Conservation (phyloP, 1,140 invertebrate genomes). For the Megathymus violae region DNA sequence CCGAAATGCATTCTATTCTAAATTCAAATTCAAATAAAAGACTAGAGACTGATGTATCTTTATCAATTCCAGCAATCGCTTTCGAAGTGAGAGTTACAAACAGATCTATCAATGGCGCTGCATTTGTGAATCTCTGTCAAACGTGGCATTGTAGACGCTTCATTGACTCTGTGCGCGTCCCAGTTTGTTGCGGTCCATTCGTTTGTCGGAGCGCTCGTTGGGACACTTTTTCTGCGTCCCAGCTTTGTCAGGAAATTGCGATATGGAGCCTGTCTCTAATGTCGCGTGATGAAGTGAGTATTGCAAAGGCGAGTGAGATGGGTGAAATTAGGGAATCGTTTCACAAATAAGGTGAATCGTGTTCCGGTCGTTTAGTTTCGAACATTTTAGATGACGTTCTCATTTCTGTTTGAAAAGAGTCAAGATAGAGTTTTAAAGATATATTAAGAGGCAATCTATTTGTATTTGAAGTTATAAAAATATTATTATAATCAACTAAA, state of each 20-base stretch:
- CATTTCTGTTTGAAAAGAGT: no score
- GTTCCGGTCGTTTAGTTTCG: neutral
- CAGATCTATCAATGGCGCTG: constrained; percentile 29
- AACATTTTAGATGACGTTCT: neutral
- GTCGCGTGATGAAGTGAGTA: constrained; percentile 21
- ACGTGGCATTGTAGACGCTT: constrained; percentile 33
- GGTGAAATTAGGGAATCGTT: constrained; percentile 24
- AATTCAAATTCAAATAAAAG: neutral
- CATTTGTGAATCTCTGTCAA: constrained; percentile 40
- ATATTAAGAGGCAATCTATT: no score
- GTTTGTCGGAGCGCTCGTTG: constrained; percentile 29
- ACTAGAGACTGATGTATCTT: neutral
- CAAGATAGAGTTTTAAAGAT: no score
- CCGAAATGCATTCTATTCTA: neutral
- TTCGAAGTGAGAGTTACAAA: constrained; percentile 23
- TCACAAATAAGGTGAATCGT: constrained; percentile 4
- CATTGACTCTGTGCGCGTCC: constrained; percentile 42
- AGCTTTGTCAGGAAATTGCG: constrained; percentile 35
- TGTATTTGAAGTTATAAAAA: no score
- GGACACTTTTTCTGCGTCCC: constrained; percentile 28
- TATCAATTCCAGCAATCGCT: constrained; percentile 29
- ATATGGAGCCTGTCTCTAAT: constrained; percentile 30
- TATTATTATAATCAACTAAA: no score
- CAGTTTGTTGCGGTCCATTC: constrained; percentile 42
- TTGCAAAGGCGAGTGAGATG: constrained; percentile 15